Percentiles rank a stretch among this genome's conserved stretches.
These are phyloP conservation scores for Lucilia sericata DNA, from an alignment of 1,140 invertebrate species.

Conservation along the genomic window DNA sequence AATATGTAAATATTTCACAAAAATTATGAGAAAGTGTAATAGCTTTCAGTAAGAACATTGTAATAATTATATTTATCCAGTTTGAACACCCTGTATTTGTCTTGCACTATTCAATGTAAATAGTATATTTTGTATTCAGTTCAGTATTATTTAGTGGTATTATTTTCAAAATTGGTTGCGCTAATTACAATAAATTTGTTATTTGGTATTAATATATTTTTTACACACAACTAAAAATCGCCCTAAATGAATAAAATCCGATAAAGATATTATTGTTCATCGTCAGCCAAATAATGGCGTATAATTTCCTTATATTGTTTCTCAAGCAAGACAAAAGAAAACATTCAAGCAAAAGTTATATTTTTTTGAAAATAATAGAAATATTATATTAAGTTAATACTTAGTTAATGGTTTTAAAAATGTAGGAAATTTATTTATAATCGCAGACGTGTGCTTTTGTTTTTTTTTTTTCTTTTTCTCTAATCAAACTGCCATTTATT, in stretches of 20 bases:
- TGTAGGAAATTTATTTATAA: conserved; percentile 22
- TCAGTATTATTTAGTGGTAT: not conserved
- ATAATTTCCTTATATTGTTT: not conserved
- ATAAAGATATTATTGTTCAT: not conserved
- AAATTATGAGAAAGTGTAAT: no score
- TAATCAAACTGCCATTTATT: not conserved
- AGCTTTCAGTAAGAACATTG: no score
- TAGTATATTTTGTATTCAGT: not conserved
- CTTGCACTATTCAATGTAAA: not conserved
- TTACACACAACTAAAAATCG: not conserved
- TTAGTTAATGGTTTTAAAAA: not conserved
- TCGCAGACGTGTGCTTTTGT: conserved; percentile 31
- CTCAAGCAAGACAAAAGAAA: not conserved
- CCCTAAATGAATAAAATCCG: not conserved
- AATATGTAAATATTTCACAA: no score
- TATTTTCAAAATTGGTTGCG: not conserved
- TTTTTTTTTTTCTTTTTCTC: not conserved
- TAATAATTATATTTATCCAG: no score
- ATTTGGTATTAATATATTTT: not conserved
- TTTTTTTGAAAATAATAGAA: not conserved
- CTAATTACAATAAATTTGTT: conserved; percentile 1
- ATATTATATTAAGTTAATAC: not conserved
- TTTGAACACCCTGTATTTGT: not conserved
- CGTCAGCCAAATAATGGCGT: not conserved
- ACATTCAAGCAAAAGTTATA: not conserved